phyloP scores from a whole-genome alignment of 2,888 invertebrate species.

The Lacanobia oleracea region DNA sequence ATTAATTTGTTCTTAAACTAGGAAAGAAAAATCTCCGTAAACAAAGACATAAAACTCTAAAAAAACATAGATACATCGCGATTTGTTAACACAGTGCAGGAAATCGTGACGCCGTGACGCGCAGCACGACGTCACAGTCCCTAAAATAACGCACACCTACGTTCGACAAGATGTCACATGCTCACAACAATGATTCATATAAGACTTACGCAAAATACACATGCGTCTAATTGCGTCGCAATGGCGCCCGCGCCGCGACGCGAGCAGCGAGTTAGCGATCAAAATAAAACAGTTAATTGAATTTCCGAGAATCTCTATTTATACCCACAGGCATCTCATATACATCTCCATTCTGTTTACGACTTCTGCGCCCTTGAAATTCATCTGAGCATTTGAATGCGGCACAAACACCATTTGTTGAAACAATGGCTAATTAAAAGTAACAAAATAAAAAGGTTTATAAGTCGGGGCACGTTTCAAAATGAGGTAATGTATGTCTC shows the following conservation, averaged over 20 bases:
- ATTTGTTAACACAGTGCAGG: conserved; percentile 30
- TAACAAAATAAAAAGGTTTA: conserved; percentile 28
- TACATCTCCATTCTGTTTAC: conserved; percentile 67
- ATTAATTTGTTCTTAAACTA: neutral
- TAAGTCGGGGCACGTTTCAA: conserved; percentile 25
- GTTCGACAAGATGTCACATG: conserved; percentile 48
- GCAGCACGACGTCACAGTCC: conserved; percentile 52
- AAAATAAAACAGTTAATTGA: conserved; percentile 73
- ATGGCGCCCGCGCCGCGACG: conserved; percentile 58
- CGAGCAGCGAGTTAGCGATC: conserved; percentile 61
- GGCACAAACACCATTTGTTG: conserved; percentile 27
- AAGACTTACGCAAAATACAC: conserved; percentile 67
- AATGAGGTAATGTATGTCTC: conserved; percentile 28
- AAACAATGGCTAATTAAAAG: conserved; percentile 49
- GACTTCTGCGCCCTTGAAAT: conserved; percentile 71
- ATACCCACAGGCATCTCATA: conserved; percentile 73
- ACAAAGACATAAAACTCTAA: conserved; percentile 13
- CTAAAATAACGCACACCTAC: conserved; percentile 49
- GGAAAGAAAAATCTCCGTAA: conserved; percentile 4
- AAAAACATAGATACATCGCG: neutral
- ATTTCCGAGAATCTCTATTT: conserved; percentile 81
- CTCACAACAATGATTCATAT: conserved; percentile 62
- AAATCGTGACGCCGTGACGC: conserved; percentile 45
- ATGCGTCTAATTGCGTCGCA: conserved; percentile 62
- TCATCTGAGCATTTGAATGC: conserved; percentile 48